Percentiles rank a stretch among this genome's conserved stretches.
phyloP scores from a whole-genome alignment of 2,113 vertebrate genomes.

The Artemisiospiza belli region DNA sequence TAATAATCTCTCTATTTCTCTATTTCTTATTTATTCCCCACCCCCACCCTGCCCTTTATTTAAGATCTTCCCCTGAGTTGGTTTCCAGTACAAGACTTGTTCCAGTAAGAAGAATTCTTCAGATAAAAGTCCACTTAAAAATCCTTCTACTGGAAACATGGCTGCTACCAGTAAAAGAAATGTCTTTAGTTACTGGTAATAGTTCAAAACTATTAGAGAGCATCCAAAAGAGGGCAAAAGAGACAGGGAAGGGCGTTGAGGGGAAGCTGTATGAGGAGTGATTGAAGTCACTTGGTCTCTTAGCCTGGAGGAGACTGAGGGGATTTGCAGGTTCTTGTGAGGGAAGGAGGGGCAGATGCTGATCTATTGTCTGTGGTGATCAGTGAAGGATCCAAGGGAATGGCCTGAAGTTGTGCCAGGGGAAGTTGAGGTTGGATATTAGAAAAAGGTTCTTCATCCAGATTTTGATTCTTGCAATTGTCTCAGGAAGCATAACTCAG shows the following conservation, averaged over 20 bases:
- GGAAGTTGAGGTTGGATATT: neutral
- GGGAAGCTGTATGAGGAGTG: accelerated
- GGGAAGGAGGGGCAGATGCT: neutral
- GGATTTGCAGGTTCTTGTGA: neutral
- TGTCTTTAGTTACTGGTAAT: neutral
- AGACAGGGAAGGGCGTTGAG: neutral
- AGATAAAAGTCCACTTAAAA: neutral
- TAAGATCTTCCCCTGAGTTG: neutral
- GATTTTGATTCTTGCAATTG: neutral
- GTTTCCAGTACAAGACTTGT: neutral
- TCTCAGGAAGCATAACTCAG: neutral
- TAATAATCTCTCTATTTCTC: neutral
- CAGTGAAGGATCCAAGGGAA: neutral
- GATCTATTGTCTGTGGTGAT: neutral
- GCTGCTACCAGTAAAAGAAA: neutral
- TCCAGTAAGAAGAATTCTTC: neutral
- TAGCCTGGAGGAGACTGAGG: neutral
- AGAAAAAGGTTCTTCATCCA: neutral
- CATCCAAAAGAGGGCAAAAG: neutral
- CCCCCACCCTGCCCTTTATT: accelerated
- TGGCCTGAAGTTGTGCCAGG: neutral
- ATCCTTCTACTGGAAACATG: neutral
- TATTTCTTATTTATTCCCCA: neutral
- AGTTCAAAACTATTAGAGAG: neutral
- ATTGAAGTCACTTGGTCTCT: neutral